Percentiles rank a stretch among this genome's conserved stretches.
Conservation (phyloP, 2,888 invertebrate genomes). For the Scelioninae gen. 1 region DNA sequence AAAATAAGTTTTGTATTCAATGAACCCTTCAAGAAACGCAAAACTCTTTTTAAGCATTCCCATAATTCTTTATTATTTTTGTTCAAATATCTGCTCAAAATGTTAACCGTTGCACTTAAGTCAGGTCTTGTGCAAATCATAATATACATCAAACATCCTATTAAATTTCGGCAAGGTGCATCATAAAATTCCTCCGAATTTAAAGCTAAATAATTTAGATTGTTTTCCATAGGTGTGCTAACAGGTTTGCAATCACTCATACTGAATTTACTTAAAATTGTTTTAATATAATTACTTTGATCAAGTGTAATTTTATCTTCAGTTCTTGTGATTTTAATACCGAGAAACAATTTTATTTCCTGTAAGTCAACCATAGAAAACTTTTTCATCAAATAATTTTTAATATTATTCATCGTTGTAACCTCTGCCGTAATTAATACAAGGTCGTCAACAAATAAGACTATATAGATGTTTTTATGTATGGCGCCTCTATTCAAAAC, state of each 20-base stretch:
- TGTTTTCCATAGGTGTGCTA: constrained; percentile 14
- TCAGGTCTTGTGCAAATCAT: no score
- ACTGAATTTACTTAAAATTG: not conserved
- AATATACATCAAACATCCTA: no score
- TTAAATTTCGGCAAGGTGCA: constrained; percentile 17
- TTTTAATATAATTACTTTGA: constrained; percentile 25
- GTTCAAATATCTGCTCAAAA: constrained; percentile 25
- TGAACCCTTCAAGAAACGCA: constrained; percentile 10
- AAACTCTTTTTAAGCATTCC: constrained; percentile 22
- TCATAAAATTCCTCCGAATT: constrained; percentile 19
- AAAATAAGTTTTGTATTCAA: constrained; percentile 13
- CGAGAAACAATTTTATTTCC: constrained; percentile 17
- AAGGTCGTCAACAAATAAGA: constrained; percentile 12
- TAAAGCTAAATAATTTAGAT: constrained; percentile 31
- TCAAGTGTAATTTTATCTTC: constrained; percentile 6
- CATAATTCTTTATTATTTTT: no score
- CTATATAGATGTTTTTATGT: constrained; percentile 16
- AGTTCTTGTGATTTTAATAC: constrained; percentile 13
- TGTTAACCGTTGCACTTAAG: constrained; percentile 21
- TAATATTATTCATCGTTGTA: constrained; percentile 17
- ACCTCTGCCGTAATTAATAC: not conserved
- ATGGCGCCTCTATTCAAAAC: constrained; percentile 11
- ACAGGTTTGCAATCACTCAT: constrained; percentile 24
- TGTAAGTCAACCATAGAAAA: constrained; percentile 14
- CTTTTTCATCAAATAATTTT: constrained; percentile 14